phyloP scores from a whole-genome alignment of 2,113 vertebrate species.

The Pluvialis apricaria region DNA sequence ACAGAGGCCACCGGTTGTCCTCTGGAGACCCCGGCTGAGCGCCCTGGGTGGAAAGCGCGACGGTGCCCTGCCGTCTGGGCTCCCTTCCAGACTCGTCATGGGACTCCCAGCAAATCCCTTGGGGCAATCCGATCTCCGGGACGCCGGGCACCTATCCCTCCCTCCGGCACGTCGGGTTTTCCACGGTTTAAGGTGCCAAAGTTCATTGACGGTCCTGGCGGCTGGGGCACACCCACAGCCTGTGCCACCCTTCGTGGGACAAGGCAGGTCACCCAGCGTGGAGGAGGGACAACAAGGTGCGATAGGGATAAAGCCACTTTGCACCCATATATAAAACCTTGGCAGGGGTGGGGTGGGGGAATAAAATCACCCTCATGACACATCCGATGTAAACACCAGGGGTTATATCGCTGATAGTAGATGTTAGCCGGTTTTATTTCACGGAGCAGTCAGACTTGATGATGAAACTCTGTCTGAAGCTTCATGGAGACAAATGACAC shows the following conservation, averaged over 20 bases:
- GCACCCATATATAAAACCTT: rapidly evolving
- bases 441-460: not conserved
- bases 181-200: constrained; percentile 37
- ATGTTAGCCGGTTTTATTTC: not conserved
- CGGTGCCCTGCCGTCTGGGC: constrained; percentile 29
- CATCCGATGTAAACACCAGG: rapidly evolving
- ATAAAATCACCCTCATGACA: not conserved
- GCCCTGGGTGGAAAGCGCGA: not conserved
- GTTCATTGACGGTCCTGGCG: not conserved
- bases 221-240: not conserved
- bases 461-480: constrained; percentile 55
- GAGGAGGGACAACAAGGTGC: not conserved
- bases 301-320: not conserved
- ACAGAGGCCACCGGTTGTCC: constrained; percentile 33
- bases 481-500: not conserved
- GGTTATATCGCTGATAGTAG: not conserved
- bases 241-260: not conserved
- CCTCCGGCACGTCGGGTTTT: not conserved
- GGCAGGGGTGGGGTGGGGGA: no score
- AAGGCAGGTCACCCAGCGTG: not conserved
- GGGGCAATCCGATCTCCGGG: constrained; percentile 30
- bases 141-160: constrained; percentile 10
- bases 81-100: constrained; percentile 45
- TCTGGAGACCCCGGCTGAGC: not conserved
- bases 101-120: constrained; percentile 54